Conservation (phyloP, 2,888 invertebrate genomes). For the Archips crataeganus region DNA sequence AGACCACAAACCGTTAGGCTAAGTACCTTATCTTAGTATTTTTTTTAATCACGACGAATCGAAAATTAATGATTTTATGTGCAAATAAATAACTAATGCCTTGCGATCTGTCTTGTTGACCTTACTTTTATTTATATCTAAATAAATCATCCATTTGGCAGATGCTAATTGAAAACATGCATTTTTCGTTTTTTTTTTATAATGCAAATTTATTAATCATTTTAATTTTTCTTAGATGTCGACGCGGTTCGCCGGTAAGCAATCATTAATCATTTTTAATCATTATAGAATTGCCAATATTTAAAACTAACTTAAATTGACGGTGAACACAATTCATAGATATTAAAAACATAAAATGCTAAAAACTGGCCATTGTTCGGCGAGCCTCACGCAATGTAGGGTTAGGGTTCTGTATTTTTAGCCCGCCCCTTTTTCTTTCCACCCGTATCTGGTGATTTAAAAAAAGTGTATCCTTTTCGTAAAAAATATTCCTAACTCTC, state of each 20-base stretch:
- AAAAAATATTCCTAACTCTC: too few species aligned
- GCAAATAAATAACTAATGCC: slow-evolving; percentile 12
- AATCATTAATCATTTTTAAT: neutral
- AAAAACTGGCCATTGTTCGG: too few species aligned
- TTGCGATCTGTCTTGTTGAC: slow-evolving; percentile 9
- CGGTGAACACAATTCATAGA: too few species aligned
- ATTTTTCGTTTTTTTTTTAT: slow-evolving; percentile 6
- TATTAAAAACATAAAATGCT: too few species aligned
- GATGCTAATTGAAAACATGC: slow-evolving; percentile 27
- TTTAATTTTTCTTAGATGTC: slow-evolving; percentile 13
- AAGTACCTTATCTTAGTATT: too few species aligned
- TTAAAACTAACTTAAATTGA: neutral
- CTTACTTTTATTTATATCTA: slow-evolving; percentile 4
- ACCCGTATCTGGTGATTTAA: too few species aligned
- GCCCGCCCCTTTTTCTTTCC: too few species aligned
- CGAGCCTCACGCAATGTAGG: too few species aligned
- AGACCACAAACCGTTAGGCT: too few species aligned
- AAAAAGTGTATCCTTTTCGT: too few species aligned
- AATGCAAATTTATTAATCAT: slow-evolving; percentile 5
- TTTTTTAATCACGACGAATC: neutral
- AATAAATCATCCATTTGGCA: slow-evolving; percentile 27
- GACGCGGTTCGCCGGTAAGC: slow-evolving; percentile 1
- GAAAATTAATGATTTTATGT: slow-evolving; percentile 1
- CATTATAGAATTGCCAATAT: neutral
- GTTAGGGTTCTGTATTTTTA: too few species aligned